Conservation (phyloP, 2,113 vertebrate genomes). For the Hucho hucho region DNA sequence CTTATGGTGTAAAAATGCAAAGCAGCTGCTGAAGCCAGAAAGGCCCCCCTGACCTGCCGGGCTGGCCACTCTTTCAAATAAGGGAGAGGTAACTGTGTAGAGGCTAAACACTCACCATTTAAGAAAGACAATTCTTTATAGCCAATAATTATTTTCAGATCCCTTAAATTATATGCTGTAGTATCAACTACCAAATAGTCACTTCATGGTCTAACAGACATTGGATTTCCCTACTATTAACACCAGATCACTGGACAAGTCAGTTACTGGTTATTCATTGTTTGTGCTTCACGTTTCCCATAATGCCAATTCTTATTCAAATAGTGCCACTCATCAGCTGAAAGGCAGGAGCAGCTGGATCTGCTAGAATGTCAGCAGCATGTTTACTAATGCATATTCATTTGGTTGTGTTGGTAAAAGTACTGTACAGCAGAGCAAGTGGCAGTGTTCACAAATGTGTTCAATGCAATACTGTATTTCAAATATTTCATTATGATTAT, state of each 20-base stretch:
- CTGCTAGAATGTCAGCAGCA: neutral
- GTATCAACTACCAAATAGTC: neutral
- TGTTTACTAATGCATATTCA: neutral
- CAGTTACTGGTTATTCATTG: neutral
- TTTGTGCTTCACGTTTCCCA: neutral
- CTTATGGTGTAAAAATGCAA: no score
- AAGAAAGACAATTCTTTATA: no score
- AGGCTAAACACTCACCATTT: no score
- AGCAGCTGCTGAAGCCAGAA: no score
- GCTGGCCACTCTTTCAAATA: no score
- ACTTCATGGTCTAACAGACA: neutral
- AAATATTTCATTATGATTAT: no score
- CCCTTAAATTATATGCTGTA: neutral
- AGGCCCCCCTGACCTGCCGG: no score
- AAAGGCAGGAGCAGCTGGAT: neutral
- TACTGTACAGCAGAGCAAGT: no score
- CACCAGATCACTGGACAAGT: neutral
- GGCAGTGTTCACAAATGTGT: no score
- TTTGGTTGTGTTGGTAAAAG: neutral
- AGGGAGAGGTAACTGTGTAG: no score
- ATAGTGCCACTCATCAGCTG: neutral
- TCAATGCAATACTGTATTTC: no score
- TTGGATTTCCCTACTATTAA: neutral
- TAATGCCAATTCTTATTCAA: neutral
- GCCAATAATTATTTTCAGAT: neutral